Base-by-base conservation (phyloP, 35 echinoderm and acorn worm genomes). In the Anneissia japonica region DNA sequence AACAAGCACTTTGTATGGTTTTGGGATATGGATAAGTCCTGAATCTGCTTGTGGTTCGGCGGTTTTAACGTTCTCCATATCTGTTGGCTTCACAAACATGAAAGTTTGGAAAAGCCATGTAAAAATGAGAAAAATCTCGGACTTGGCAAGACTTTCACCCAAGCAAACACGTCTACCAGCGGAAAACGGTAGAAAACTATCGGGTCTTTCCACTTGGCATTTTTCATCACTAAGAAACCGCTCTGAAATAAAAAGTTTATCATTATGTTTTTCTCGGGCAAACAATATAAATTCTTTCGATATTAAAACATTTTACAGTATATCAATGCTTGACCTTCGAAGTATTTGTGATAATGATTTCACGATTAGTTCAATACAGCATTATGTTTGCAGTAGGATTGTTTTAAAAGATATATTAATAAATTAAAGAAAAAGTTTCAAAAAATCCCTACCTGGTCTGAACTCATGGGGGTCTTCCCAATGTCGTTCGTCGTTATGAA, bases 371-470 rank as follows among this genome's bases (percentile, higher is more conserved):
- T n/a, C n/a, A n/a, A n/a, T n/a, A n/a, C n/a, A n/a, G n/a, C n/a
- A n/a, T n/a, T n/a, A n/a, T n/a, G n/a, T n/a, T n/a, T n/a, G n/a
- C n/a, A n/a, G n/a, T n/a, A n/a, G n/a, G n/a, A n/a, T n/a, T n/a
- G n/a, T n/a, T n/a, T n/a, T n/a, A n/a, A n/a, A n/a, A n/a, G n/a
- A n/a, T n/a, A n/a, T n/a, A n/a, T n/a, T n/a, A n/a, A n/a, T n/a
- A n/a, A n/a, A n/a, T n/a, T n/a, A n/a, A n/a, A n/a, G n/a, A n/a
- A n/a, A n/a, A n/a, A n/a, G n/a, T n/a, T n/a, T n/a, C n/a, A n/a
- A n/a, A n/a, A n/a, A n/a, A n/a, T n/a, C n/a, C 75, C 16, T 84
- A 96, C 93, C 93, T 85, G 93, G 93, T 86, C 89, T 92, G 72
- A 92, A 96, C 77, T 84, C 9, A 28, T 76, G 31, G 0, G 93